phyloP scores from a whole-genome alignment of 2,888 invertebrate genomes.

The Synanthedon vespiformis region DNA sequence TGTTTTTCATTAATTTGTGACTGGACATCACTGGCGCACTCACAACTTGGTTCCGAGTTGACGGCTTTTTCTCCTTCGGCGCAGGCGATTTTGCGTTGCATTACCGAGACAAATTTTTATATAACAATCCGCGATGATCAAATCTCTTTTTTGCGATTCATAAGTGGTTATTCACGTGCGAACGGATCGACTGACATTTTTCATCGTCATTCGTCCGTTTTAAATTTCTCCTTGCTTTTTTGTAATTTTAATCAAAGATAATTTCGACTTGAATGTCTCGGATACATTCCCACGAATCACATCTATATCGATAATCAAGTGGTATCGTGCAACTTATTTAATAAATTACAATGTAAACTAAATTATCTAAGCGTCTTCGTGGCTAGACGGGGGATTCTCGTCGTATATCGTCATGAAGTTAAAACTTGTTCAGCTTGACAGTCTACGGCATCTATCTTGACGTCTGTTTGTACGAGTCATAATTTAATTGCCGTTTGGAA shows the following conservation, averaged over 20 bases:
- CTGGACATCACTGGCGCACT: constrained; percentile 18
- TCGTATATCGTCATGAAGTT: constrained; percentile 5
- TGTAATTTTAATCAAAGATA: constrained; percentile 6
- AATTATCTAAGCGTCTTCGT: constrained; percentile 6
- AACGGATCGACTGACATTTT: constrained; percentile 47
- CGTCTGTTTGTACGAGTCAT: neutral
- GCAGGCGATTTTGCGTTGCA: constrained; percentile 6
- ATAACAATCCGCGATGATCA: constrained; percentile 24
- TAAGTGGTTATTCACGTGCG: constrained; percentile 47
- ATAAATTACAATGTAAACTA: constrained; percentile 9
- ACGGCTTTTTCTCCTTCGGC: neutral
- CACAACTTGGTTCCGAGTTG: constrained; percentile 1
- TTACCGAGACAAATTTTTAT: constrained; percentile 10
- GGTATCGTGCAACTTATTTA: constrained; percentile 11
- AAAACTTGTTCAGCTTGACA: constrained; percentile 1
- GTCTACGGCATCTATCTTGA: neutral
- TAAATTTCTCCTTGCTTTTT: constrained; percentile 23
- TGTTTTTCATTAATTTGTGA: constrained; percentile 55
- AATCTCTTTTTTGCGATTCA: constrained; percentile 39
- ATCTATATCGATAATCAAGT: constrained; percentile 1
- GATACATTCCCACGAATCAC: constrained; percentile 1
- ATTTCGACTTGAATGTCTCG: constrained; percentile 5
- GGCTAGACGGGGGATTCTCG: constrained; percentile 4
- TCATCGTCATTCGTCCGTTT: constrained; percentile 37
- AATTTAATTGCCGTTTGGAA: neutral